Conservation (phyloP, 2,888 invertebrate species). For the Plebejus anna region DNA sequence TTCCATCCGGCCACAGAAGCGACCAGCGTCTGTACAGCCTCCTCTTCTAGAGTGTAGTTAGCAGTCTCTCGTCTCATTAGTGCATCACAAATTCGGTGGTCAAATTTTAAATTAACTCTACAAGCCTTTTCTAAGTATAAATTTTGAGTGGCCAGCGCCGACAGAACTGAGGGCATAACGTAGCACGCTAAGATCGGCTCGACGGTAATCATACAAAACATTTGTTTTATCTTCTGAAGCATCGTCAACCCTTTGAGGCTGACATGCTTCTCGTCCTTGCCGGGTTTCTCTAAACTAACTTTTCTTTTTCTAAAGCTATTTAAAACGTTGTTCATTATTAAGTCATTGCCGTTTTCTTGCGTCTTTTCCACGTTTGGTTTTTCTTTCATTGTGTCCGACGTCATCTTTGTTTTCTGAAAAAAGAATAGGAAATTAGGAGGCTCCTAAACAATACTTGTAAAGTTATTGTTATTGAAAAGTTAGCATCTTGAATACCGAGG, state of each 20-base stretch:
- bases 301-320: constrained; percentile 57
- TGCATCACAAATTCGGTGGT: constrained; percentile 87
- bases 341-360: constrained; percentile 52
- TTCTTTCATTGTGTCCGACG: constrained; percentile 38
- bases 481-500: background rate
- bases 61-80: constrained; percentile 86
- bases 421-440: background rate
- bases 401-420: constrained; percentile 42
- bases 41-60: constrained; percentile 78
- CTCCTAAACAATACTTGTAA: background rate
- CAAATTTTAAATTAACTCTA: constrained; percentile 87
- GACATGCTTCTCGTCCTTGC: constrained; percentile 48
- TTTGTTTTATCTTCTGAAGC: constrained; percentile 76
- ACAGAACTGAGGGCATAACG: constrained; percentile 82
- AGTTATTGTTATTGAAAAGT: background rate
- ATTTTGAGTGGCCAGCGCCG: constrained; percentile 90
- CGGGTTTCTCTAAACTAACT: constrained; percentile 47
- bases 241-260: constrained; percentile 75
- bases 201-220: constrained; percentile 84
- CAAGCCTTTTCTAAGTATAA: constrained; percentile 93
- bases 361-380: constrained; percentile 41
- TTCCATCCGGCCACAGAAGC: constrained; percentile 93
- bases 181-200: constrained; percentile 88
- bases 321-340: constrained; percentile 58
- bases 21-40: constrained; percentile 85